phyloP scores from a whole-genome alignment of 2,113 vertebrate species.

The Fregata magnificens region DNA sequence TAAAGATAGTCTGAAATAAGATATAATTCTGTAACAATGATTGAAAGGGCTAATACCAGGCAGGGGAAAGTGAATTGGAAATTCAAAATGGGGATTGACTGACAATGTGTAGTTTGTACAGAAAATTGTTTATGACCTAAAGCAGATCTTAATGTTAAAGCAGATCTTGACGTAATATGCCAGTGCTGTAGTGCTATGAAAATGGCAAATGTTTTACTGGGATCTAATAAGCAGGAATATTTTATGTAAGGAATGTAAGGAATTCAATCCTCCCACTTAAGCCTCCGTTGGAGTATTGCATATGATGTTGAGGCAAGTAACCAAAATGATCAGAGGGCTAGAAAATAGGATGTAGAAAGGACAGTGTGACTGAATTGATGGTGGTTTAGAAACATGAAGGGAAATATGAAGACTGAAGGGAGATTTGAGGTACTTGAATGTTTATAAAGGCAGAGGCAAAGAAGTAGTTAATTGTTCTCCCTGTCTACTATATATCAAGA shows the following conservation, averaged over 20 bases:
- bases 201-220: not conserved
- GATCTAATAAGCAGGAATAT: not conserved
- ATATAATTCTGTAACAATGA: not conserved
- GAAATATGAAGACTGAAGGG: not conserved
- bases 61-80: not conserved
- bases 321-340: not conserved
- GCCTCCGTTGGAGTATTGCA: not conserved
- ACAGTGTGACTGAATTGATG: not conserved
- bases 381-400: not conserved
- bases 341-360: not conserved
- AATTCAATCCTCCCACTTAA: not conserved
- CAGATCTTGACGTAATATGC: not conserved
- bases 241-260: not conserved
- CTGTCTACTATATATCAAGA: not conserved
- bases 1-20: not conserved
- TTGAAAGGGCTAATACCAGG: not conserved
- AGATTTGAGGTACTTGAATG: not conserved
- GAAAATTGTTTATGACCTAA: not conserved
- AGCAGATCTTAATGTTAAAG: not conserved
- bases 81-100: not conserved
- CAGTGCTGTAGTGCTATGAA: not conserved
- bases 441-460: not conserved
- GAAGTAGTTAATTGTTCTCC: not conserved
- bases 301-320: not conserved
- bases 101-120: not conserved